A percentile compares a stretch with the other conserved stretches of the same genome.
phyloP scores from a whole-genome alignment of 2,113 vertebrate species.

The Manacus vitellinus region DNA sequence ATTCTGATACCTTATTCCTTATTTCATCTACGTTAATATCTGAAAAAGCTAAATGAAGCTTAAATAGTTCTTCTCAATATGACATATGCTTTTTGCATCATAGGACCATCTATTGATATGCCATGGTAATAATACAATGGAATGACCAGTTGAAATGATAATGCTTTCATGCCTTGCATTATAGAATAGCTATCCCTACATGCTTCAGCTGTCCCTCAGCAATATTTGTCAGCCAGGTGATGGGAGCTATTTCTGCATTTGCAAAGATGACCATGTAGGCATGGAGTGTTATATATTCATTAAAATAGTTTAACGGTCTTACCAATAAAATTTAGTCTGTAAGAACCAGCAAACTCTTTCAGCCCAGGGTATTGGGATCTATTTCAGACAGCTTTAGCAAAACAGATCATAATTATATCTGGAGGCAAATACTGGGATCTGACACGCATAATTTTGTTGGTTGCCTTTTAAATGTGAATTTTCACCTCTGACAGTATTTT shows the following conservation, averaged over 20 bases:
- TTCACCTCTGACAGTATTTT: neutral
- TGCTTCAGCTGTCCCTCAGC: constrained; percentile 66
- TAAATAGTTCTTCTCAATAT: neutral
- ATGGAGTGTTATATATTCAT: constrained; percentile 13
- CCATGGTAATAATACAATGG: constrained; percentile 60
- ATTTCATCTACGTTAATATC: neutral
- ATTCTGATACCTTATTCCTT: neutral
- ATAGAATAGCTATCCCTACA: constrained; percentile 46
- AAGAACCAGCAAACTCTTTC: neutral
- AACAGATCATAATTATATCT: neutral
- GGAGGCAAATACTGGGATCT: neutral
- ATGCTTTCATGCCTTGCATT: constrained; percentile 54
- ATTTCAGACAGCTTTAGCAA: neutral
- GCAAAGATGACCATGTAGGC: constrained; percentile 21
- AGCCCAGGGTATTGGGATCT: neutral
- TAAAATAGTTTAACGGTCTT: constrained; percentile 36
- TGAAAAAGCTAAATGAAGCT: neutral
- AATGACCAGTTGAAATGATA: constrained; percentile 61
- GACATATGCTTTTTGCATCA: constrained; percentile 37
- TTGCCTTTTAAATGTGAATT: neutral
- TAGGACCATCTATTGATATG: constrained; percentile 24
- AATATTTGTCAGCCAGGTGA: constrained; percentile 62
- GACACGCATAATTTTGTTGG: accelerated
- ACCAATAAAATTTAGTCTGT: neutral
- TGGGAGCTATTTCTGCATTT: constrained; percentile 68